Evolutionary conservation across 2,113 vertebrate species (phyloP).

Genomic region (Hystrix cristata): DNA sequence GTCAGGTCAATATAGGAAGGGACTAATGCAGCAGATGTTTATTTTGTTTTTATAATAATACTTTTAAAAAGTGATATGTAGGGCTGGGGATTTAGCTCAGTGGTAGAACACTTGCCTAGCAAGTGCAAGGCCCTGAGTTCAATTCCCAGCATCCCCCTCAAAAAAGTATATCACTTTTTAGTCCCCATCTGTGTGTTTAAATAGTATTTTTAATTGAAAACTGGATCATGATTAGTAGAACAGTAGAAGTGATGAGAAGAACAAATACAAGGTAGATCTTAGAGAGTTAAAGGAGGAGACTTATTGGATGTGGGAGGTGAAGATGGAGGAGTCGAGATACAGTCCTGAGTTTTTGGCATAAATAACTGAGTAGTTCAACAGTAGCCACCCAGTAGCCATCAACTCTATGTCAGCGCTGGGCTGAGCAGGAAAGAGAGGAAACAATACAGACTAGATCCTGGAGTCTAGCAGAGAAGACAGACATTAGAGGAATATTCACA

Average conservation of each 20-base stretch:
- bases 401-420: background rate
- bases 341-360: background rate
- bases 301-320: background rate
- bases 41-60: slow-evolving; percentile 16
- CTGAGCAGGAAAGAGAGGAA: too few relatives aligned
- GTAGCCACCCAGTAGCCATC: background rate
- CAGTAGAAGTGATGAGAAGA: background rate
- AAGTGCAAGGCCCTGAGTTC: too few relatives aligned
- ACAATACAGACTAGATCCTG: background rate
- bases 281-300: background rate
- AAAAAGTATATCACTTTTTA: too few relatives aligned
- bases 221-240: background rate
- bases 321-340: background rate
- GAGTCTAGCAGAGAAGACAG: background rate
- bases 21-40: background rate
- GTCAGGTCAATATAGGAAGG: background rate
- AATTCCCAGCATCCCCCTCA: too few relatives aligned
- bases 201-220: background rate
- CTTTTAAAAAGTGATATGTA: background rate
- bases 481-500: background rate
- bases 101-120: too few relatives aligned
- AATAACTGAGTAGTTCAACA: background rate
- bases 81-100: background rate
- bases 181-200: background rate
- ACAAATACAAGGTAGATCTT: background rate